These are phyloP conservation scores for Tyrannus savana DNA, from an alignment of 2,113 vertebrate genomes.

Conservation along the genomic window DNA sequence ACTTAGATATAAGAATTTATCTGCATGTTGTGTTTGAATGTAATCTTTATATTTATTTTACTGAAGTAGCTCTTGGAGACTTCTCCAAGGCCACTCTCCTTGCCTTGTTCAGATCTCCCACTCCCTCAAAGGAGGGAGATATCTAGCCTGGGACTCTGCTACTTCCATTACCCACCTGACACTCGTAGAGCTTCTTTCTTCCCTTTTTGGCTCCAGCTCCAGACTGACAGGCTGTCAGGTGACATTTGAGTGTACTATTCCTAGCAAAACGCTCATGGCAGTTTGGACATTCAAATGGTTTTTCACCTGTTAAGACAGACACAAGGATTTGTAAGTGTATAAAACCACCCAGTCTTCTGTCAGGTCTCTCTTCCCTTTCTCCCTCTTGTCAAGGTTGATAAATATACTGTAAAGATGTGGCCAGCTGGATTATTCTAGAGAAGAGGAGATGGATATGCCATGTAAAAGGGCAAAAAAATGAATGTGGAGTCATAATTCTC, in stretches of 20 bases:
- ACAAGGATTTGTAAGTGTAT: background rate
- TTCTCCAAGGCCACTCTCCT: rapidly evolving
- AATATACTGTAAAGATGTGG: background rate
- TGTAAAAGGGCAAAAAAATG: background rate
- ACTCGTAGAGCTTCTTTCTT: conserved; percentile 97
- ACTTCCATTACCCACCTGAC: conserved; percentile 85
- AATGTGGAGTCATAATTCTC: background rate
- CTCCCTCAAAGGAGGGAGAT: background rate
- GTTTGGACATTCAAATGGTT: conserved; percentile 97
- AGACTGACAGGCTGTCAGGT: conserved; percentile 95
- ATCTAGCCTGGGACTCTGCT: background rate
- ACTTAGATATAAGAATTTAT: background rate
- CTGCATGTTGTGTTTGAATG: background rate
- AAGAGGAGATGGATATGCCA: background rate
- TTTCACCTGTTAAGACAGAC: conserved; percentile 86
- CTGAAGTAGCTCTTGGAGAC: background rate
- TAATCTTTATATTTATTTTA: background rate
- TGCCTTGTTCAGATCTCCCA: background rate
- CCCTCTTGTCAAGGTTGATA: background rate
- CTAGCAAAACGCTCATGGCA: conserved; percentile 96
- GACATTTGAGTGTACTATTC: conserved; percentile 97
- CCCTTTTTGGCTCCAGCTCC: conserved; percentile 96
- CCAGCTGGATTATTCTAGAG: background rate
- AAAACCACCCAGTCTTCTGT: background rate
- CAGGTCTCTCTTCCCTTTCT: background rate